phyloP scores from a whole-genome alignment of 2,113 vertebrate genomes.

The Tragulus kanchil region DNA sequence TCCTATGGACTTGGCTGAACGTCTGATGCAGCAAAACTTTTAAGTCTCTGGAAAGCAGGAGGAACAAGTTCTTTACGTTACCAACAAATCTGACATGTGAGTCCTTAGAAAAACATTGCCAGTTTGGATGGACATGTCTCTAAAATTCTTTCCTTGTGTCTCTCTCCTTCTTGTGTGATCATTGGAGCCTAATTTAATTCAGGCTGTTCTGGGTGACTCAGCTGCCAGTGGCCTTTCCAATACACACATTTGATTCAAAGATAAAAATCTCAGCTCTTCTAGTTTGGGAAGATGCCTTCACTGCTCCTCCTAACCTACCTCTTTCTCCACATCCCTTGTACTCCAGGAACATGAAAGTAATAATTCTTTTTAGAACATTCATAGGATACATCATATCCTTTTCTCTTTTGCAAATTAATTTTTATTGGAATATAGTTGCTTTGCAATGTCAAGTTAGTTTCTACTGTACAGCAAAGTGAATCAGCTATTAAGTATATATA shows the following conservation, averaged over 20 bases:
- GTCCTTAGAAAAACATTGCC: background rate
- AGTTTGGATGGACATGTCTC: background rate
- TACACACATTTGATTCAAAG: background rate
- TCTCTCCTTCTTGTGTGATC: background rate
- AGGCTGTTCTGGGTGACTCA: background rate
- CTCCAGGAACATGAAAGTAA: background rate
- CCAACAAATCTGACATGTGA: background rate
- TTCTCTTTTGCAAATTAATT: no score
- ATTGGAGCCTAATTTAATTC: background rate
- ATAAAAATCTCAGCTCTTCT: background rate
- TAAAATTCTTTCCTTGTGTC: background rate
- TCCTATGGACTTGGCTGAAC: conserved; percentile 27
- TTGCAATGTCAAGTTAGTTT: no score
- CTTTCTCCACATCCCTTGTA: background rate
- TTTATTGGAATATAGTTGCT: no score
- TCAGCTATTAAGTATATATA: no score
- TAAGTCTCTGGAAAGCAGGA: background rate
- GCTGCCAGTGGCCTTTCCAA: background rate
- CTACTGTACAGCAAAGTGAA: no score
- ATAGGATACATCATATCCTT: background rate
- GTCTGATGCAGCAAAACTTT: conserved; percentile 20
- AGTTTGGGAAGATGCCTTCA: background rate
- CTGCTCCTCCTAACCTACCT: background rate
- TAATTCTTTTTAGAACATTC: background rate
- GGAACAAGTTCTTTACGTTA: background rate